Evolutionary conservation across 1,140 invertebrate genomes (phyloP).

Genomic region (Penaeus chinensis): DNA sequence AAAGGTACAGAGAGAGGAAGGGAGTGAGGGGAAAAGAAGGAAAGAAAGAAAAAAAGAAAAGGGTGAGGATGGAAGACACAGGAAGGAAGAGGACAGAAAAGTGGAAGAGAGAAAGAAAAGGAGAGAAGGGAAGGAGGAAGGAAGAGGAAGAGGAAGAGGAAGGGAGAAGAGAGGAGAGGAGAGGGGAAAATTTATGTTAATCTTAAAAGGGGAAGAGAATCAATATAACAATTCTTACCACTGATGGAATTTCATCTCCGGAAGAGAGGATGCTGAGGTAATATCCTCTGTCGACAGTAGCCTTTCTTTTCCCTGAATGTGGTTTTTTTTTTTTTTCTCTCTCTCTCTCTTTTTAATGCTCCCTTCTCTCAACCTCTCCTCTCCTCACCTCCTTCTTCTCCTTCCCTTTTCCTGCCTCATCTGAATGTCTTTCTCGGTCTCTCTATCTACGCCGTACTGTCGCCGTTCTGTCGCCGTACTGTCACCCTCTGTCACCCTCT

Average conservation of each 20-base stretch:
- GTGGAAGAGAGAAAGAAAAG: background rate
- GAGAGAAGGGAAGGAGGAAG: background rate
- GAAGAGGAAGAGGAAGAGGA: background rate
- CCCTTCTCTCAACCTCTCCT: too few relatives aligned
- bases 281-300: too few relatives aligned
- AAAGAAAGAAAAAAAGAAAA: background rate
- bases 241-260: slow-evolving; percentile 17
- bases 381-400: too few relatives aligned
- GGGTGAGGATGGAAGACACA: background rate
- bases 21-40: too few relatives aligned
- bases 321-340: background rate
- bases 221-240: slow-evolving; percentile 20
- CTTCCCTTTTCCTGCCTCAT: too few relatives aligned
- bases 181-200: slow-evolving; percentile 15
- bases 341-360: too few relatives aligned
- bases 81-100: background rate
- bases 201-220: slow-evolving; percentile 3
- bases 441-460: too few relatives aligned
- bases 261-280: background rate
- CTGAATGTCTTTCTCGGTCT: too few relatives aligned
- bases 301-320: background rate
- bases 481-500: background rate
- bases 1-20: background rate
- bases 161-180: too few relatives aligned
- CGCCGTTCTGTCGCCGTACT: too few relatives aligned